Conservation (phyloP, 2,797 vertebrate species). For the Carduelis carduelis region DNA sequence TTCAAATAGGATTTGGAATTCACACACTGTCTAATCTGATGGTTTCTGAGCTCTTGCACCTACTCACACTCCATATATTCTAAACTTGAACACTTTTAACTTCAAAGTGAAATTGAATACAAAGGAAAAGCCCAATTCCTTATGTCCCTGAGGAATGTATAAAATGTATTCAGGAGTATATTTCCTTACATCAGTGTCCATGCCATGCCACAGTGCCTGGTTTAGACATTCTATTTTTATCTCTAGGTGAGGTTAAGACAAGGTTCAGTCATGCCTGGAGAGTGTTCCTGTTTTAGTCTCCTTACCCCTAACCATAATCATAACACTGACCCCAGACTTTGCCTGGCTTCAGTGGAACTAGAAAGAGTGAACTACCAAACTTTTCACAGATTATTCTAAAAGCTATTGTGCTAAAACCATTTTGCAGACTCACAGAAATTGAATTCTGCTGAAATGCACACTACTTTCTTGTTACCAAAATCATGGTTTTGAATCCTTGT, state of each 20-base stretch:
- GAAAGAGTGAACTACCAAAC: neutral
- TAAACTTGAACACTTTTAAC: neutral
- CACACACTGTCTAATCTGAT: neutral
- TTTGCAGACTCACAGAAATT: neutral
- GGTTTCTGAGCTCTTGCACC: neutral
- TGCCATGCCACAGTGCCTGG: accelerated
- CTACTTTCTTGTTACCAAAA: neutral
- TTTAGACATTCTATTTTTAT: neutral
- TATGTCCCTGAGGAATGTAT: neutral
- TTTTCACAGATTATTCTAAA: neutral
- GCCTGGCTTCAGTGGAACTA: neutral
- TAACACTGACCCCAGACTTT: neutral
- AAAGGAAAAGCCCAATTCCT: neutral
- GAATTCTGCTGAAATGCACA: neutral
- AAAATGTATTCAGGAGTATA: neutral
- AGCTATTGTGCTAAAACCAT: neutral
- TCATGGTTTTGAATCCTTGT: neutral
- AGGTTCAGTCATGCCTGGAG: neutral
- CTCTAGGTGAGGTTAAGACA: neutral
- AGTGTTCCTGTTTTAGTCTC: neutral
- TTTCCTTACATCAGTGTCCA: neutral
- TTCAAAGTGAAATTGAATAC: neutral
- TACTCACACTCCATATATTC: neutral
- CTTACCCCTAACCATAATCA: neutral
- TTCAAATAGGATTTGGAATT: neutral